Base-by-base conservation (phyloP, 2,888 invertebrate genomes). In the Phlogophora meticulosa region DNA sequence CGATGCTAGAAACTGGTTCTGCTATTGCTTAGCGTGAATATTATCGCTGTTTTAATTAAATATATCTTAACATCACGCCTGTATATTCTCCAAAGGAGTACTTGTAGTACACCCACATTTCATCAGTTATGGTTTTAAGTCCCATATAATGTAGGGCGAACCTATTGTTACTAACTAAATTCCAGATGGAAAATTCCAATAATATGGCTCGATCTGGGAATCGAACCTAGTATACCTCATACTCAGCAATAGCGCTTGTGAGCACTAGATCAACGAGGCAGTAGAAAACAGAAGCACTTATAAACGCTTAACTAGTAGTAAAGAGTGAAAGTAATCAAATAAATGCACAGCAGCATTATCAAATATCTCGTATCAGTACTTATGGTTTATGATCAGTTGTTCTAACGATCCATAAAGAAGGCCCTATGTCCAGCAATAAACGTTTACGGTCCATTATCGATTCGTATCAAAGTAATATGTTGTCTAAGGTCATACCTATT, bases 391-490 rank as follows among this genome's bases (percentile, higher is more conserved):
- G 60, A 68, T 57, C 70, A 68, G 38, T 34, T 46, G 22, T 46
- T 60, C 10, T 56, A 70, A 43, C 56, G 62, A 76, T 46, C 48
- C 40, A 61, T 78, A 76, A 59, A 76, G 73, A 72, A 72, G 66
- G 59, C 24, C 55, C 57, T 43, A 64, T 76, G 56, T 76, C 78
- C 66, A 78, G 34, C 58, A 40, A 72, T 72, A 57, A 61, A 66
- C 57, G 42, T 61, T 72, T 58, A 72, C 49, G 78, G 45, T 0
- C 62, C 56, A 72, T 78, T 78, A 78, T 66, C 66, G 76, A 78
- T 76, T 72, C 66, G 60, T 73, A 76, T 76, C 78, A 72, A 78
- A 78, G 74, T 72, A 78, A 77, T 75, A 65, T 77, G 57, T 48
- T 72, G 28, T 51, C 46, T 78, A 76, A 76, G 76, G 76, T 78